phyloP scores from a whole-genome alignment of 2,888 invertebrate genomes.

The Romanomermis culicivorax region DNA sequence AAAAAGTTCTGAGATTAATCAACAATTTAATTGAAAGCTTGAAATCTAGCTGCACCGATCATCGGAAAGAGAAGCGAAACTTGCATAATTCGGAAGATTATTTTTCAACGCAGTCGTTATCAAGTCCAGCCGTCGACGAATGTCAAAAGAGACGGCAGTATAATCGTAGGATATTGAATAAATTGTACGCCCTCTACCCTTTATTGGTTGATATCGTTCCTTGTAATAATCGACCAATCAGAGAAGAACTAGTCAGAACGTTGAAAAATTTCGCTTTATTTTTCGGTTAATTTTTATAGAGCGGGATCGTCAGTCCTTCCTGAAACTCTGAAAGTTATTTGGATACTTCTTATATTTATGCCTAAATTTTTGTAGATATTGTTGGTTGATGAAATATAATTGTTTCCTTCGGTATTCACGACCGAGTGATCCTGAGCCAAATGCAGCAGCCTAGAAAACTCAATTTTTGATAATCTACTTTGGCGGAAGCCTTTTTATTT shows the following conservation, averaged over 20 bases:
- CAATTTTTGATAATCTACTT: no score
- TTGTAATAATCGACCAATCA: neutral
- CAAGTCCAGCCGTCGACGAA: neutral
- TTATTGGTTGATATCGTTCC: neutral
- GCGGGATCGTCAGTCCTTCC: no score
- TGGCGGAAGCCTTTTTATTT: no score
- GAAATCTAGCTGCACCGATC: neutral
- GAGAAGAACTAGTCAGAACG: neutral
- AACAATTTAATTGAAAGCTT: neutral
- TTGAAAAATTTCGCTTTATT: neutral
- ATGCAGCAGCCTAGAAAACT: no score
- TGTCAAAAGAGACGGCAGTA: neutral
- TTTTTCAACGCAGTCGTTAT: no score
- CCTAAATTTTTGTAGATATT: no score
- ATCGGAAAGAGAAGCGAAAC: neutral
- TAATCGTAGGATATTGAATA: neutral
- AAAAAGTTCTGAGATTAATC: neutral
- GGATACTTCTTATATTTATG: no score
- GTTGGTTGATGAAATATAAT: no score
- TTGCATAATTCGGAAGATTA: neutral
- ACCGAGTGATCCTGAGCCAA: no score
- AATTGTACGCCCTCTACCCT: neutral
- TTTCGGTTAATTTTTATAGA: neutral
- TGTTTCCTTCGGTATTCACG: no score
- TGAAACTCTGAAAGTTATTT: no score